Conservation (phyloP, 2,113 vertebrate species). For the Tetraodon nigroviridis region DNA sequence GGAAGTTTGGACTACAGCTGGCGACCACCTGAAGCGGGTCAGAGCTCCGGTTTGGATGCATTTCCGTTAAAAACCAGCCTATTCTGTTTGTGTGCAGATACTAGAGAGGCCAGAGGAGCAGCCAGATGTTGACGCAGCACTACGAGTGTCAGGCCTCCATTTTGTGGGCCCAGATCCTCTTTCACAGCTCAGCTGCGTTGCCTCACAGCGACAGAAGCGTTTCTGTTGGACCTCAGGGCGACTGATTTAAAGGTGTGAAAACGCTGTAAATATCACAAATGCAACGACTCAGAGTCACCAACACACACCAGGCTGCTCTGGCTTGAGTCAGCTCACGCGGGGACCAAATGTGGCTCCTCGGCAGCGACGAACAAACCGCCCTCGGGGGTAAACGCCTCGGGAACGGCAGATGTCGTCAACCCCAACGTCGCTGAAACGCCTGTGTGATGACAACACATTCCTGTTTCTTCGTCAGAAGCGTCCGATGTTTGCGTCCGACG, state of each 20-base stretch:
- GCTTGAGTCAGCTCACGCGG: no score
- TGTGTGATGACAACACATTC: no score
- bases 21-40: no score
- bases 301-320: background rate
- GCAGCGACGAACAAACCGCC: no score
- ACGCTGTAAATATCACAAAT: background rate
- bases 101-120: constrained; percentile 1
- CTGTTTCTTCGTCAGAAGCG: background rate
- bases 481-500: background rate
- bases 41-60: no score
- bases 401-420: no score
- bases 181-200: background rate
- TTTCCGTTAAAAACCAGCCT: no score
- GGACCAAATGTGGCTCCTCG: no score
- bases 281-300: background rate
- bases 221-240: background rate
- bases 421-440: no score
- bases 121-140: constrained; percentile 15
- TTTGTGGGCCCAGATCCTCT: background rate
- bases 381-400: no score
- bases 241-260: background rate
- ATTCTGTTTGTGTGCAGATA: background rate
- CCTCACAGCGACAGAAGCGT: background rate
- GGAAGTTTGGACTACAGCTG: no score
- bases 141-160: background rate